Conservation (phyloP, 2,888 invertebrate species). For the Conops quadrifasciatus region DNA sequence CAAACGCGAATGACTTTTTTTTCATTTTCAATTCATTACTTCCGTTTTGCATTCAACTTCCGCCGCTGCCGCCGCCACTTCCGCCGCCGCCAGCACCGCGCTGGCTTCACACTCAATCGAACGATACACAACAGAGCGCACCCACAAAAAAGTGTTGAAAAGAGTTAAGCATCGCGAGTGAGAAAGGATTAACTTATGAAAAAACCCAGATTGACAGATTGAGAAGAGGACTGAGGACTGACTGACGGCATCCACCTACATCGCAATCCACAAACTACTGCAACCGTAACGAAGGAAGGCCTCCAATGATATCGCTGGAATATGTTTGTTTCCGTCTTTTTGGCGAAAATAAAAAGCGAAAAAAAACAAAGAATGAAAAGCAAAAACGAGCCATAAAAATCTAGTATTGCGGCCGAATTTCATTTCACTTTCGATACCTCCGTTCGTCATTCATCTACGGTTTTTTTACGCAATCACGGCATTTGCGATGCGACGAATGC, state of each 20-base stretch:
- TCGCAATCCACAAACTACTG: not conserved
- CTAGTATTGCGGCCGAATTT: constrained; percentile 18
- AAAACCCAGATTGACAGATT: not conserved
- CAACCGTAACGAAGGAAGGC: too few species aligned
- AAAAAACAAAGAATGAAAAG: not conserved
- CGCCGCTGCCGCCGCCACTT: not conserved
- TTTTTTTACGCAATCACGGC: constrained; percentile 5
- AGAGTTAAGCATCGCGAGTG: not conserved
- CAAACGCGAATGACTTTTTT: not conserved
- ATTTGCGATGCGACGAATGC: constrained; percentile 3
- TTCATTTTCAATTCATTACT: constrained; percentile 28
- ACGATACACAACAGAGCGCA: not conserved
- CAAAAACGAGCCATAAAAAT: not conserved
- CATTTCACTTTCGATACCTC: constrained; percentile 5
- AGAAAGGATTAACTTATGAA: not conserved
- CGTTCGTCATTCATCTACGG: not conserved
- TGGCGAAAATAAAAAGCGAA: not conserved
- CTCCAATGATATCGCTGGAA: not conserved
- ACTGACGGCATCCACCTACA: too few species aligned
- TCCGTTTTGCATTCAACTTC: constrained; percentile 27
- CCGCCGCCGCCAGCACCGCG: not conserved
- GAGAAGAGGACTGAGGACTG: not conserved
- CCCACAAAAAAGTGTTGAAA: constrained; percentile 20
- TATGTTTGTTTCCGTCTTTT: constrained; percentile 14
- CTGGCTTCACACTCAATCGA: constrained; percentile 22